These are phyloP conservation scores for Takifugu bimaculatus DNA, from an alignment of 2,113 vertebrate genomes.

Conservation along the genomic window DNA sequence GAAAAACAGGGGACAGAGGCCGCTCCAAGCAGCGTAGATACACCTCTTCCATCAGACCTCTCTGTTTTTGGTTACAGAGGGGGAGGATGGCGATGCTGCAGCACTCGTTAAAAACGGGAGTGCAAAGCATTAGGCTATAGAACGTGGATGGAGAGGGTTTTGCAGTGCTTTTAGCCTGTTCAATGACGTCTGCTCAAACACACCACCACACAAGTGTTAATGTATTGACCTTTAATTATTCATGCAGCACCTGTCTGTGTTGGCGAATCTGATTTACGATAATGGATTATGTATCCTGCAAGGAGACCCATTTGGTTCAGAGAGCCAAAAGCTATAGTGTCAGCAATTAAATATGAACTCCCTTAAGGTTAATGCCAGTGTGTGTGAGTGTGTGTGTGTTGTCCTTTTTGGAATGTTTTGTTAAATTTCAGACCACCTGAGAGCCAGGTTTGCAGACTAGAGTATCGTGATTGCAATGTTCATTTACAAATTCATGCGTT, in stretches of 20 bases:
- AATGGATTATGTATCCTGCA: slow-evolving; percentile 73
- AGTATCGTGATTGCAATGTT: background rate
- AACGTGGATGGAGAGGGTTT: slow-evolving; percentile 46
- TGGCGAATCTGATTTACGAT: slow-evolving; percentile 74
- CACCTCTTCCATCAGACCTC: slow-evolving; percentile 22
- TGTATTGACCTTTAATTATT: slow-evolving; percentile 77
- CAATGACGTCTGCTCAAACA: slow-evolving; percentile 47
- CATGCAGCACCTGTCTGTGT: slow-evolving; percentile 75
- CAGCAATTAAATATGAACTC: slow-evolving; percentile 71
- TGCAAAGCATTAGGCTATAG: slow-evolving; percentile 49
- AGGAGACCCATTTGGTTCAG: slow-evolving; percentile 64
- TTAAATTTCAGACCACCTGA: background rate
- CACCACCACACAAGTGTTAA: slow-evolving; percentile 65
- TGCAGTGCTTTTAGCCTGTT: slow-evolving; percentile 56
- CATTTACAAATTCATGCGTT: too few relatives aligned
- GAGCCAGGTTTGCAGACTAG: background rate
- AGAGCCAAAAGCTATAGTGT: slow-evolving; percentile 67
- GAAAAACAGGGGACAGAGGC: slow-evolving; percentile 36
- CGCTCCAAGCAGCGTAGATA: slow-evolving; percentile 35
- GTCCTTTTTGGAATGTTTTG: background rate
- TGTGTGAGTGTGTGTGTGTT: slow-evolving; percentile 12
- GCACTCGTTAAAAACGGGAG: slow-evolving; percentile 14
- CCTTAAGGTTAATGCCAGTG: slow-evolving; percentile 46
- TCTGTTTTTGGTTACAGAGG: slow-evolving; percentile 30
- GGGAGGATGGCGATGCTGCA: slow-evolving; percentile 3